Percentiles rank a stretch among this genome's conserved stretches.
Conservation (phyloP, 2,888 invertebrate genomes). For the Folsomia candida region DNA sequence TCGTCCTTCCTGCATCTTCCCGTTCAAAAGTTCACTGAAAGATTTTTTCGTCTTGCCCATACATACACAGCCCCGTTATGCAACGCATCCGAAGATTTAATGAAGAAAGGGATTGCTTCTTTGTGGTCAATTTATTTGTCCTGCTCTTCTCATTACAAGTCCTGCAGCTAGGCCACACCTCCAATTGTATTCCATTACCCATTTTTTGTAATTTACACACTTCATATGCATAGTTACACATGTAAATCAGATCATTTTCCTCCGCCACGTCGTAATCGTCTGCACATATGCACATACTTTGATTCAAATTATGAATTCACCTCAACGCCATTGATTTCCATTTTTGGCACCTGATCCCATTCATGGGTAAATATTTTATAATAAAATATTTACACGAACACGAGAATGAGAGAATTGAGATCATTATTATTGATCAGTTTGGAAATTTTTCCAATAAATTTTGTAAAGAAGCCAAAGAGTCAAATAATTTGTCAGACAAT, state of each 20-base stretch:
- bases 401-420: background rate
- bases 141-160: background rate
- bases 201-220: background rate
- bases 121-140: slow-evolving; percentile 19
- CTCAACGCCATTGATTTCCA: background rate
- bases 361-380: background rate
- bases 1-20: too few relatives aligned
- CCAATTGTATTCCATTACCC: slow-evolving; percentile 9
- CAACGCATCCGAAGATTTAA: background rate
- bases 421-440: too few relatives aligned
- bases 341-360: slow-evolving; percentile 1
- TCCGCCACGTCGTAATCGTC: background rate
- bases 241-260: slow-evolving; percentile 13
- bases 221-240: background rate
- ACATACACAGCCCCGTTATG: too few relatives aligned
- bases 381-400: background rate
- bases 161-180: slow-evolving; percentile 9
- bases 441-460: too few relatives aligned
- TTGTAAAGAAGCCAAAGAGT: too few relatives aligned
- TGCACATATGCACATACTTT: background rate
- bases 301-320: background rate
- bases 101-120: slow-evolving; percentile 12
- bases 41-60: background rate
- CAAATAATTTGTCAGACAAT: too few relatives aligned
- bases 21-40: background rate